Base-by-base conservation (phyloP, 2,113 vertebrate species). In the Hippocampus abdominalis region DNA sequence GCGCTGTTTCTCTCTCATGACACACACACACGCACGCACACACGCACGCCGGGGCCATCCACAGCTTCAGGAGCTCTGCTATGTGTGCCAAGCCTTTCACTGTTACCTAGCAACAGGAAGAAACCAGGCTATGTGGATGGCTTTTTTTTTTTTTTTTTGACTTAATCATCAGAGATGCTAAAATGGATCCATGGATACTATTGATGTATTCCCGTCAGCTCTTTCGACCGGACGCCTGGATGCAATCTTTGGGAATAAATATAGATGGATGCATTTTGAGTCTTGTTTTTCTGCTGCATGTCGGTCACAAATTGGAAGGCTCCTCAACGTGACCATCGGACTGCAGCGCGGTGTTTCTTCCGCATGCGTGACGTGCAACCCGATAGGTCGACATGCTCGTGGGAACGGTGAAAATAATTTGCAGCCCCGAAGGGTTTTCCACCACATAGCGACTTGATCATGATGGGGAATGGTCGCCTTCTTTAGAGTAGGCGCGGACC, bases 61-160 rank as follows among this genome's bases (percentile, higher is more conserved):
- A 74, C 40, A 56, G 59, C 53, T 66, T 78, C 74, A 66, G 68
- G 74, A 61, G 68, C 32, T 66, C 60, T 42, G 42, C 69, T 76
- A 71, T 73, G 36, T 72, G 65, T 59, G 64, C 68, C 63, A 79
- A 70, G 64, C 68, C 64, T 59, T 70, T 75, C 74, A 78, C 75
- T 80, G 83, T 82, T 80, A 67, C 83, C 72, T 85, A 82, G 83
- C 80, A 85, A 85, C 83, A 4, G 48, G 54, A 53, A 36, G 71
- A 75, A 65, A 59, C 25, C 56, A 29, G 56, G 56, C 56, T 59
- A 29, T 7, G 5, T 15, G 25, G 27, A 59, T 59, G 56, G 4
- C 4, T 29, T 59, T 29, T 29, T 57, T 27, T 4, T 12, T n/a
- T n/a, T n/a, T n/a, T n/a, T n/a, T n/a, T n/a, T n/a, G n/a, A n/a